These are phyloP conservation scores for Centruroides vittatus DNA, from an alignment of 1,140 invertebrate species.

Conservation along the genomic window DNA sequence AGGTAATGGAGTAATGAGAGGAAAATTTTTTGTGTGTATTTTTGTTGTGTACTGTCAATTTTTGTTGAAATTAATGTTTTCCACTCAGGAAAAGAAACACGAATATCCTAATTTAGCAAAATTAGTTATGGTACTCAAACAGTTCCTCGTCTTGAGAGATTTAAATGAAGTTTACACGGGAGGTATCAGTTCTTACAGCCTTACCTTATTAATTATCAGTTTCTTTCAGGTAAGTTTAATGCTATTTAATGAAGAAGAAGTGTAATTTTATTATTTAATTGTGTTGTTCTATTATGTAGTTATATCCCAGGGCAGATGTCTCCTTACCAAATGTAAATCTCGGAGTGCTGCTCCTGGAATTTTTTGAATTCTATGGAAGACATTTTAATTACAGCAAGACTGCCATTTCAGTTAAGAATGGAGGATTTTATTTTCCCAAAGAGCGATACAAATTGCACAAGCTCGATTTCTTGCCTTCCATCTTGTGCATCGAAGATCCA, in stretches of 20 bases:
- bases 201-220: slow-evolving; percentile 13
- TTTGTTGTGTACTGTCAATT: too few relatives aligned
- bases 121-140: slow-evolving; percentile 14
- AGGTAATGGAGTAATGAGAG: too few relatives aligned
- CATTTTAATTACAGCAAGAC: slow-evolving; percentile 16
- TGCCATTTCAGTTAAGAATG: slow-evolving; percentile 6
- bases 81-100: slow-evolving; percentile 1
- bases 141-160: slow-evolving; percentile 9
- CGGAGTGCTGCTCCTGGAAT: slow-evolving; percentile 12
- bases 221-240: slow-evolving; percentile 4
- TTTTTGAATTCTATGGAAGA: slow-evolving; percentile 15
- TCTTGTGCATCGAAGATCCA: slow-evolving; percentile 15
- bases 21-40: too few relatives aligned
- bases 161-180: slow-evolving; percentile 17
- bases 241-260: background rate
- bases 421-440: slow-evolving; percentile 4
- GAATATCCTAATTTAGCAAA: slow-evolving; percentile 7
- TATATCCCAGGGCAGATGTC: slow-evolving; percentile 52
- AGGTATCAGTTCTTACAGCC: slow-evolving; percentile 15
- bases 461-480: background rate
- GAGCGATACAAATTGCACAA: too few relatives aligned
- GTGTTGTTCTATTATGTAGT: slow-evolving; percentile 30
- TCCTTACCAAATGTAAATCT: background rate
- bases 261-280: slow-evolving; percentile 2
- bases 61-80: too few relatives aligned